Conservation (phyloP, 2,888 invertebrate species). For the Drosophila neoperkinsi region DNA sequence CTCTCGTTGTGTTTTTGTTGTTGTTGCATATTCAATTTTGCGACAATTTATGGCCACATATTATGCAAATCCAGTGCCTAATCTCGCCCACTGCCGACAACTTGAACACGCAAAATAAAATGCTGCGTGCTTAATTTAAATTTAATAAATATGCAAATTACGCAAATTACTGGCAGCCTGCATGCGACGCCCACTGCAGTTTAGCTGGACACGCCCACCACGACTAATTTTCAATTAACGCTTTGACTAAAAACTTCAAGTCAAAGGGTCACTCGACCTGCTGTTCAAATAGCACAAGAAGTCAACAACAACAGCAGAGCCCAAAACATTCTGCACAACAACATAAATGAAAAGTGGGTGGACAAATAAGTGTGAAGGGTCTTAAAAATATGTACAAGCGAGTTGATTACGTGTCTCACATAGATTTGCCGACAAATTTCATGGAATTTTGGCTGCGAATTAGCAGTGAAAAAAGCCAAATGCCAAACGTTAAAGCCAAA, state of each 20-base stretch:
- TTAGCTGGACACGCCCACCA: slow-evolving; percentile 50
- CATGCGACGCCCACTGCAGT: slow-evolving; percentile 67
- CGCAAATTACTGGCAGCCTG: slow-evolving; percentile 60
- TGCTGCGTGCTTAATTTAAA: slow-evolving; percentile 61
- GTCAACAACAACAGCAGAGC: slow-evolving; percentile 23
- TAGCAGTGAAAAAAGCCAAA: slow-evolving; percentile 36
- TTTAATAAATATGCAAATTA: slow-evolving; percentile 78
- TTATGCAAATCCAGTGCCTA: slow-evolving; percentile 76
- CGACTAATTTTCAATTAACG: slow-evolving; percentile 74
- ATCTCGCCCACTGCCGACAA: slow-evolving; percentile 47
- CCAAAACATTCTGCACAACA: slow-evolving; percentile 62
- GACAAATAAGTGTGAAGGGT: neutral
- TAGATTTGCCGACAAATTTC: slow-evolving; percentile 69
- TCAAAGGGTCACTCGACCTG: slow-evolving; percentile 42
- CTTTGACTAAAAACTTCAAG: slow-evolving; percentile 49
- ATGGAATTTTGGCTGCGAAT: slow-evolving; percentile 57
- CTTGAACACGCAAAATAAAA: slow-evolving; percentile 1
- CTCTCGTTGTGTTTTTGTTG: slow-evolving; percentile 15
- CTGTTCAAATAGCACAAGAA: slow-evolving; percentile 6
- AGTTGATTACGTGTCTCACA: slow-evolving; percentile 79
- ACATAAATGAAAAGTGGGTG: slow-evolving; percentile 22
- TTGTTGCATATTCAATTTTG: slow-evolving; percentile 63
- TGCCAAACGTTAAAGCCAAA: slow-evolving; percentile 30
- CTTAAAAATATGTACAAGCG: slow-evolving; percentile 72
- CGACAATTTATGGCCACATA: slow-evolving; percentile 68